phyloP scores from a whole-genome alignment of 2,797 vertebrate genomes.

The Saxicola maurus region DNA sequence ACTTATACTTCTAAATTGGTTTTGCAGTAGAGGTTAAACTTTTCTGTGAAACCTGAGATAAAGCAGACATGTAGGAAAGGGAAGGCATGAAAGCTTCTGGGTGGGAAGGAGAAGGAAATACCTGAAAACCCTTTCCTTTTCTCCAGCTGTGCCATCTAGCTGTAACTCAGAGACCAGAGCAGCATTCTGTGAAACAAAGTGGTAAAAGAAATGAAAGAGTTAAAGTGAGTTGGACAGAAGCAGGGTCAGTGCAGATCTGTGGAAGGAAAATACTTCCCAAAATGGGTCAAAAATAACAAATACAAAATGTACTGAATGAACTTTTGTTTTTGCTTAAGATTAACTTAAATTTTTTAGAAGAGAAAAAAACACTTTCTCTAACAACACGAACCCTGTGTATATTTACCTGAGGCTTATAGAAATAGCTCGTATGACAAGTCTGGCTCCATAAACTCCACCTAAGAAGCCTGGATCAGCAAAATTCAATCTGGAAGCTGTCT shows the following conservation, averaged over 20 bases:
- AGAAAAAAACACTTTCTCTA: conserved; percentile 38
- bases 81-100: neutral
- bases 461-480: conserved; percentile 43
- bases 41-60: neutral
- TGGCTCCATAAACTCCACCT: conserved; percentile 50
- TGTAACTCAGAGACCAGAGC: neutral
- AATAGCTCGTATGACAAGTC: conserved; percentile 54
- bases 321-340: conserved; percentile 50
- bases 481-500: conserved; percentile 50
- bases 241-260: neutral
- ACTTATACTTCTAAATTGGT: neutral
- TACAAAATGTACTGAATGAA: conserved; percentile 40
- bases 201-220: conserved; percentile 7
- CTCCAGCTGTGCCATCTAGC: neutral
- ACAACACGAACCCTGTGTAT: conserved; percentile 37
- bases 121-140: neutral
- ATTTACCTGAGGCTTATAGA: conserved; percentile 62
- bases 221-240: conserved; percentile 3
- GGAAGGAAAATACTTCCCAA: conserved; percentile 33
- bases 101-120: neutral
- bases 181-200: neutral
- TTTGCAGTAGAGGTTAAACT: neutral
- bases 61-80: neutral
- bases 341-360: conserved; percentile 38
- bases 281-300: conserved; percentile 53